Evolutionary conservation across 1,140 invertebrate species (phyloP).

Genomic region (Tyrophagus putrescentiae): DNA sequence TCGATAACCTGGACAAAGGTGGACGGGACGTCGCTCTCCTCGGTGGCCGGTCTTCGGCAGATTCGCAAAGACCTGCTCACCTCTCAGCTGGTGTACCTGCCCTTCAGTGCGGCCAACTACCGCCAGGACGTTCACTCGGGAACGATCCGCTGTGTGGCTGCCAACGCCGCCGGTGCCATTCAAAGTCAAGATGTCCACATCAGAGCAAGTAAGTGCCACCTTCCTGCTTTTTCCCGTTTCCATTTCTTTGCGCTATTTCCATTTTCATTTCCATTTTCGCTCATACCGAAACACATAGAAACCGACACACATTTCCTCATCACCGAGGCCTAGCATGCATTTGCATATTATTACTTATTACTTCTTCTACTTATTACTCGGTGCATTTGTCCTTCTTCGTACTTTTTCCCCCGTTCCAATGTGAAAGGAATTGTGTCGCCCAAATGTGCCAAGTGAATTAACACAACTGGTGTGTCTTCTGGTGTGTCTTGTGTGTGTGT

Average conservation of each 20-base stretch:
- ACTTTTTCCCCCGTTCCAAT: too few relatives aligned
- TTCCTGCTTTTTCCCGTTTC: neutral
- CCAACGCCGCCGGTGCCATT: slow-evolving; percentile 34
- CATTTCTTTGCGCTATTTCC: neutral
- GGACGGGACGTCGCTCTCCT: slow-evolving; percentile 25
- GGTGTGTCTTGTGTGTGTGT: too few relatives aligned
- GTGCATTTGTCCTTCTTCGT: too few relatives aligned
- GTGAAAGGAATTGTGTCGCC: too few relatives aligned
- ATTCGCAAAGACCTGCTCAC: slow-evolving; percentile 23
- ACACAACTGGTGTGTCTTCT: too few relatives aligned
- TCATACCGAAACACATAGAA: too few relatives aligned
- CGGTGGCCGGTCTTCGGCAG: slow-evolving; percentile 26
- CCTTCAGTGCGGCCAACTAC: slow-evolving; percentile 29
- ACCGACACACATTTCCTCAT: too few relatives aligned
- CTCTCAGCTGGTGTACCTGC: slow-evolving; percentile 36
- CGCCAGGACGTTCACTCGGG: slow-evolving; percentile 30
- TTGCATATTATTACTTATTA: too few relatives aligned
- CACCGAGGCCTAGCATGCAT: too few relatives aligned
- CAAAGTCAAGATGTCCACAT: slow-evolving; percentile 34
- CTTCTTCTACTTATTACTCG: too few relatives aligned
- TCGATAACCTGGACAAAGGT: slow-evolving; percentile 25
- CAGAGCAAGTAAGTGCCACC: slow-evolving; percentile 32
- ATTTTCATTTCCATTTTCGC: too few relatives aligned
- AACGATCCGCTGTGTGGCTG: slow-evolving; percentile 33
- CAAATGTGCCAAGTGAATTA: too few relatives aligned